These are phyloP conservation scores for Athripsodes cinereus DNA, from an alignment of 2,888 invertebrate genomes.

Conservation along the genomic window DNA sequence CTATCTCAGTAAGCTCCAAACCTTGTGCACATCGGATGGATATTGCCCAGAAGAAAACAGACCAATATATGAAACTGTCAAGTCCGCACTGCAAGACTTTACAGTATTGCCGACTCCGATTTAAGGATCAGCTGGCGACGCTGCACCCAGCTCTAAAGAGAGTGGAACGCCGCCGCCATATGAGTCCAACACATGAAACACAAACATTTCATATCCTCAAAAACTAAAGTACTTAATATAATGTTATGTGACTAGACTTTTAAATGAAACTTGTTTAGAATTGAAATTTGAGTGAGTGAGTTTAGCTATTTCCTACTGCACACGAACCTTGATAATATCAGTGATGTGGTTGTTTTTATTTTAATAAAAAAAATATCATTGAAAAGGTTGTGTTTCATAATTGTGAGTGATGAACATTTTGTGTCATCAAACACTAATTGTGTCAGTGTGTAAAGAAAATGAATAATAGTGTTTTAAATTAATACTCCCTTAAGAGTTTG, in stretches of 20 bases:
- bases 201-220: background rate
- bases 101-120: conserved; percentile 85
- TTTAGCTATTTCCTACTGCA: no score
- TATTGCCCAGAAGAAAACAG: conserved; percentile 78
- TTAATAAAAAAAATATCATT: background rate
- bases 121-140: conserved; percentile 46
- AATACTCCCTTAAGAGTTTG: background rate
- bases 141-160: conserved; percentile 26
- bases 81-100: conserved; percentile 87
- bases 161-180: conserved; percentile 27
- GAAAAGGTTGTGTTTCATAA: conserved; percentile 1
- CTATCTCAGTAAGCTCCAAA: conserved; percentile 86
- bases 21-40: conserved; percentile 79
- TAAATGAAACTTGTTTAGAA: no score
- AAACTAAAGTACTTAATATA: no score
- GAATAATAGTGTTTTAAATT: no score
- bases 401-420: background rate
- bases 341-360: no score
- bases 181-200: conserved; percentile 21
- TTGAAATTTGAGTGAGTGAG: no score
- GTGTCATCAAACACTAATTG: no score
- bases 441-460: no score
- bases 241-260: no score
- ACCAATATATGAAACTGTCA: conserved; percentile 84
- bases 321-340: no score